Evolutionary conservation across 2,113 vertebrate species (phyloP), one percentile per base, ranked within the genome.

Genomic region (Caretta caretta): DNA sequence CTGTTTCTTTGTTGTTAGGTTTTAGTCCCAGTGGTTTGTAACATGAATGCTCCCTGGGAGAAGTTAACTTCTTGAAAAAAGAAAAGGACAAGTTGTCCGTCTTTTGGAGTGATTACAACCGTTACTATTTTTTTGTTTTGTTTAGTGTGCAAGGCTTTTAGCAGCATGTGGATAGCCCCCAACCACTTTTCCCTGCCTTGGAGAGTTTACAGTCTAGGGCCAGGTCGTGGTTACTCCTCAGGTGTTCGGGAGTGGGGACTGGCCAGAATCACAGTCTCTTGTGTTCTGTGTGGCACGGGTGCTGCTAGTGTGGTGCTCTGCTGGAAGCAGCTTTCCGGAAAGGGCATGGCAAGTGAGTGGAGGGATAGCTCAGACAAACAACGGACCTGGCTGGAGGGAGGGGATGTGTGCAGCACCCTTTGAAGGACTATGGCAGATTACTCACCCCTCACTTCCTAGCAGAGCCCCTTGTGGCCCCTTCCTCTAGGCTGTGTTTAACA

Each of bases 361-460:
- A 56, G 42, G 7, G 69, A 1, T 31, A 6, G 3, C 3, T 51
- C 38, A n/a, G 2, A 0, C 5, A 24, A 13, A 10, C 0, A 1
- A 5, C 12, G 19, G 12, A 57, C 1, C 27, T 84, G 29, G 4
- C 1, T 54, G 42, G 90, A 84, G 13, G 65, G 16, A 78, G 42
- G 3, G 51, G 49, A 79, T 90, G 17, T 1, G 2, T 7, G 3
- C n/a, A 92, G 56, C n/a, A 59, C 31, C 25, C 57, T 11, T 25
- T 57, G 76, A 59, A 90, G 31, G 7, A 17, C 54, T 86, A 48
- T 19, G 5, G 62, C 35, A 72, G 19, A 72, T 69, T 72, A 72
- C n/a, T 72, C 65, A 25, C 24, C 53, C 10, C 12, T 56, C 62
- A 38, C 25, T 48, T 78, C 13, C 6, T 48, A 13, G 11, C 6